Evolutionary conservation across 2,888 invertebrate species (phyloP).

Genomic region (Catocala sponsa): DNA sequence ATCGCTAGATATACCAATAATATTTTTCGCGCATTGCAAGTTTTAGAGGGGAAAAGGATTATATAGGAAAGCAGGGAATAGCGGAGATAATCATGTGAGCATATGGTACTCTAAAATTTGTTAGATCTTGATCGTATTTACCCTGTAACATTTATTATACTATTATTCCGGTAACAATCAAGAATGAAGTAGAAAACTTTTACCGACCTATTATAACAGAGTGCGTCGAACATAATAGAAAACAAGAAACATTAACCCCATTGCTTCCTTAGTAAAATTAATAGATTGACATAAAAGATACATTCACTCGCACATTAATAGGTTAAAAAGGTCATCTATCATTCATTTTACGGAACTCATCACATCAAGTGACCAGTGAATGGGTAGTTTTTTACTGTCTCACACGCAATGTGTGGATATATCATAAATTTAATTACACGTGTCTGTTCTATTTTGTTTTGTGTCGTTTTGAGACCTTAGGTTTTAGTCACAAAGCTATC

Average conservation of each 20-base stretch:
- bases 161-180: no score
- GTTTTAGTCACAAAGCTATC: no score
- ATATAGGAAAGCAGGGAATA: no score
- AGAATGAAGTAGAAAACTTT: background rate
- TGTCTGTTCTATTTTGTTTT: constrained; percentile 24
- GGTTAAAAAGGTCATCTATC: constrained; percentile 38
- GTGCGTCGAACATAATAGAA: constrained; percentile 1
- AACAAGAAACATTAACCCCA: constrained; percentile 9
- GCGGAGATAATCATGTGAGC: no score
- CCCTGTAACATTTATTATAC: no score
- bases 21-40: no score
- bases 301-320: constrained; percentile 19
- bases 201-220: constrained; percentile 8
- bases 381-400: constrained; percentile 32
- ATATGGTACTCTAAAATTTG: no score
- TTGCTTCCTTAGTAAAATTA: constrained; percentile 14
- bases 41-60: no score
- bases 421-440: constrained; percentile 36
- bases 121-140: no score
- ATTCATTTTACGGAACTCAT: constrained; percentile 43
- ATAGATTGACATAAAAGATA: constrained; percentile 19
- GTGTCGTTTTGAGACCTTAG: background rate
- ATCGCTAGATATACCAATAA: no score
- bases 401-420: constrained; percentile 48
- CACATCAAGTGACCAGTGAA: constrained; percentile 17